Evolutionary conservation across 92 coral and sea anemone genomes (phyloP).

Genomic region (Montipora capitata): DNA sequence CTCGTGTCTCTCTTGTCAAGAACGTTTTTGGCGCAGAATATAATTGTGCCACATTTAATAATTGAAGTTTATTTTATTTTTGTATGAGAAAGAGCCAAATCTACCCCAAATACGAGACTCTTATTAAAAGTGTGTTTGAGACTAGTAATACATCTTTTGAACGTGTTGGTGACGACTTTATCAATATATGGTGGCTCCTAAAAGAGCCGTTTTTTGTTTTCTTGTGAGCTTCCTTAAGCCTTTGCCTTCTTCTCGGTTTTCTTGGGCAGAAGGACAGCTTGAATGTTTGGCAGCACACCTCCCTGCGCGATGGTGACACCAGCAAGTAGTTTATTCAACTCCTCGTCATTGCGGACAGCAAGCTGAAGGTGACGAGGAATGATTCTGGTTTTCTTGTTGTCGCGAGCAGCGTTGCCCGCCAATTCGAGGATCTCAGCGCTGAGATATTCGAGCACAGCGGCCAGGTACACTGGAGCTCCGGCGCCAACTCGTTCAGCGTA

Average conservation of each 20-base stretch:
- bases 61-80: no score
- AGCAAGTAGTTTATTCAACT: constrained; percentile 92
- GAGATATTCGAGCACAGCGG: constrained; percentile 63
- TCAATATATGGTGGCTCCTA: constrained; percentile 16
- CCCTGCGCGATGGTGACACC: constrained; percentile 95
- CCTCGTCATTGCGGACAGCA: constrained; percentile 97
- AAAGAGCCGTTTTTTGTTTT: constrained; percentile 14
- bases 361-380: constrained; percentile 90
- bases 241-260: constrained; percentile 85
- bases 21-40: no score
- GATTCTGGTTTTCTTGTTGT: constrained; percentile 91
- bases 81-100: no score
- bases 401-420: constrained; percentile 93
- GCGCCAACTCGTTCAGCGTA: constrained; percentile 86
- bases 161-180: constrained; percentile 15
- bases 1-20: no score
- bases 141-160: no score
- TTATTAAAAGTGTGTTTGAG: no score
- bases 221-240: constrained; percentile 7
- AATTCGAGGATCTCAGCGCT: constrained; percentile 77
- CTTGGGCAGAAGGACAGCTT: constrained; percentile 90
- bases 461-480: constrained; percentile 90
- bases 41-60: no score
- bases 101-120: no score
- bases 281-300: constrained; percentile 92